These are phyloP conservation scores for Heliocidaris erythrogramma DNA, from an alignment of 35 echinoderm and acorn worm genomes.

Conservation along the genomic window DNA sequence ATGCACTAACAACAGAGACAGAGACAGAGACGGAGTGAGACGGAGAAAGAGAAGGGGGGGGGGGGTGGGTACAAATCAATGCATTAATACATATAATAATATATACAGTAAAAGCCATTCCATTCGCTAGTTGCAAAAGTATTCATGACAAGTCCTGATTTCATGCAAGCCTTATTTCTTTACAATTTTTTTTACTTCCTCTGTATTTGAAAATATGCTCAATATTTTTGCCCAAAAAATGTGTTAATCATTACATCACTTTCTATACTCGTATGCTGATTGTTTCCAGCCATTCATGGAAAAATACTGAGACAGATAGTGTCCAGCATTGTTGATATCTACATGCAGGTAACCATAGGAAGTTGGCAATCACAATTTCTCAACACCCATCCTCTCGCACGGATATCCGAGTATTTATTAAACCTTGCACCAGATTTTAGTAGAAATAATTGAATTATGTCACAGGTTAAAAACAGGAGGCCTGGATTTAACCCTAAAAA, in stretches of 20 bases:
- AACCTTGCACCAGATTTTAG: neutral
- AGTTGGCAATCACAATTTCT: neutral
- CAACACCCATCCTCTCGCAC: neutral
- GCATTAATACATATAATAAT: too few species aligned
- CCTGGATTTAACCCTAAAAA: neutral
- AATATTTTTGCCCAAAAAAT: neutral
- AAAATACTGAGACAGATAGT: neutral
- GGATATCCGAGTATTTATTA: conserved; percentile 8
- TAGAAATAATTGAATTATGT: neutral
- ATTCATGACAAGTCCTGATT: too few species aligned
- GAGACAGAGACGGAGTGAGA: too few species aligned
- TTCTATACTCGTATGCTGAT: neutral
- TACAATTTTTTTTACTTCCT: neutral
- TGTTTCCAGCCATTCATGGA: neutral
- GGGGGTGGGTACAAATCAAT: too few species aligned
- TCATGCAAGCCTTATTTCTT: neutral
- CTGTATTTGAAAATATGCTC: neutral
- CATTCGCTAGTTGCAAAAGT: too few species aligned
- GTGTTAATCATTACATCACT: neutral
- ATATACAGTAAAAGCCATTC: too few species aligned
- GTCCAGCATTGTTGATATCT: neutral
- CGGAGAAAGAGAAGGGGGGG: too few species aligned
- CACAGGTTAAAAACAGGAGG: neutral
- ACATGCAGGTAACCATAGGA: neutral
- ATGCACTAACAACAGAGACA: neutral